phyloP scores from a whole-genome alignment of 2,888 invertebrate species.

The Polietes domitor region DNA sequence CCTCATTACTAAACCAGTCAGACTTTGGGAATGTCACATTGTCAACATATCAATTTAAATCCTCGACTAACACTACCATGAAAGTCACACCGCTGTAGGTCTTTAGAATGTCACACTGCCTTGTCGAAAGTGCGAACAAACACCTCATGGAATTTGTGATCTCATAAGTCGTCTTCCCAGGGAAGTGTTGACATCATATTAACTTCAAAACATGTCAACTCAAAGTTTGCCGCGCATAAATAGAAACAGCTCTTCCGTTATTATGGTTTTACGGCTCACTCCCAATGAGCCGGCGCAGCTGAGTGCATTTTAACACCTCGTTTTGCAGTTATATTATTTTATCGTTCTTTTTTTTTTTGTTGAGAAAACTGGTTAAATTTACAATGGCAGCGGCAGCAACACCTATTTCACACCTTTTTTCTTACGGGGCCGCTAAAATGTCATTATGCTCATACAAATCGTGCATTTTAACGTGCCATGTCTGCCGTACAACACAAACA shows the following conservation, averaged over 20 bases:
- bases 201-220: neutral
- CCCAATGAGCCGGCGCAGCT: neutral
- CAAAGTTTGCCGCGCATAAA: too few species aligned
- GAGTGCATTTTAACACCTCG: conserved; percentile 16
- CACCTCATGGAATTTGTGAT: too few species aligned
- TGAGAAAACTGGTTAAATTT: conserved; percentile 9
- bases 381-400: neutral
- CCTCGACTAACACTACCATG: too few species aligned
- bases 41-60: too few species aligned
- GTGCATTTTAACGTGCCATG: conserved; percentile 23
- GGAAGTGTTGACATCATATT: neutral
- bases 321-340: neutral
- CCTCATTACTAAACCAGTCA: too few species aligned
- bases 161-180: too few species aligned
- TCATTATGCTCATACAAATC: conserved; percentile 16
- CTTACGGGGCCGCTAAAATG: neutral
- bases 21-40: too few species aligned
- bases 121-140: too few species aligned
- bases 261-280: neutral
- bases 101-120: too few species aligned
- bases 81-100: too few species aligned
- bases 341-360: neutral
- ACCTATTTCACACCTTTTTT: conserved; percentile 25
- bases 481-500: conserved; percentile 7
- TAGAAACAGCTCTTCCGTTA: neutral